These are phyloP conservation scores for Marronus borbonicus DNA, from an alignment of 2,888 invertebrate species.

Conservation along the genomic window DNA sequence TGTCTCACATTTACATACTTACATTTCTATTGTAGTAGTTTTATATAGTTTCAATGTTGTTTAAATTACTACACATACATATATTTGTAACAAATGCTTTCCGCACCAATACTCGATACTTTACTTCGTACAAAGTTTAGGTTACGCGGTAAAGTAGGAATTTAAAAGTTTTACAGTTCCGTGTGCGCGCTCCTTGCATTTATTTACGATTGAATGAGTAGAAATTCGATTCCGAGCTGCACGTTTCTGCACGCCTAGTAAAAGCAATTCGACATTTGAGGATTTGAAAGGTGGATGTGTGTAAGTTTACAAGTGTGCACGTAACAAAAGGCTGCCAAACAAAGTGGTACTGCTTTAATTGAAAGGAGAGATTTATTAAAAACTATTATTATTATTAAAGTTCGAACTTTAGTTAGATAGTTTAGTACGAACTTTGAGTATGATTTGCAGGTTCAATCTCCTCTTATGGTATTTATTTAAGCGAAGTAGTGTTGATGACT, in stretches of 20 bases:
- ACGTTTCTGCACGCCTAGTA: neutral
- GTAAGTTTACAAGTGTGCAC: neutral
- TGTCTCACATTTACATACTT: too few relatives aligned
- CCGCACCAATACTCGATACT: constrained; percentile 3
- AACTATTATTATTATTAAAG: neutral
- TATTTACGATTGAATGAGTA: constrained; percentile 39
- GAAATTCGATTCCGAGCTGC: constrained; percentile 35
- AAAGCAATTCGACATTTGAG: constrained; percentile 13
- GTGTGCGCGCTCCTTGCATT: constrained; percentile 22
- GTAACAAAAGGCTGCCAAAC: neutral
- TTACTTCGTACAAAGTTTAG: constrained; percentile 8
- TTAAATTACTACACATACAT: neutral
- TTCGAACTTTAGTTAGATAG: neutral
- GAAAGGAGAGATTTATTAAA: constrained; percentile 5
- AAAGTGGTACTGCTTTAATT: constrained; percentile 5
- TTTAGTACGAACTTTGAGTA: neutral
- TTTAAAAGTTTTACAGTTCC: constrained; percentile 22
- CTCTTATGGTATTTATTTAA: too few relatives aligned
- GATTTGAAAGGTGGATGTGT: constrained; percentile 5
- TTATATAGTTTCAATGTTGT: neutral
- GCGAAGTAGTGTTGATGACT: too few relatives aligned
- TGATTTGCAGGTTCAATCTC: too few relatives aligned
- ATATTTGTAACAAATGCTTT: neutral
- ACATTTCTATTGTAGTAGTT: too few relatives aligned
- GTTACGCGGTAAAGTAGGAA: constrained; percentile 13